Percentiles rank a stretch among this genome's conserved stretches.
Evolutionary conservation across 2,113 vertebrate genomes (phyloP).

Genomic region (Caranx ignobilis): DNA sequence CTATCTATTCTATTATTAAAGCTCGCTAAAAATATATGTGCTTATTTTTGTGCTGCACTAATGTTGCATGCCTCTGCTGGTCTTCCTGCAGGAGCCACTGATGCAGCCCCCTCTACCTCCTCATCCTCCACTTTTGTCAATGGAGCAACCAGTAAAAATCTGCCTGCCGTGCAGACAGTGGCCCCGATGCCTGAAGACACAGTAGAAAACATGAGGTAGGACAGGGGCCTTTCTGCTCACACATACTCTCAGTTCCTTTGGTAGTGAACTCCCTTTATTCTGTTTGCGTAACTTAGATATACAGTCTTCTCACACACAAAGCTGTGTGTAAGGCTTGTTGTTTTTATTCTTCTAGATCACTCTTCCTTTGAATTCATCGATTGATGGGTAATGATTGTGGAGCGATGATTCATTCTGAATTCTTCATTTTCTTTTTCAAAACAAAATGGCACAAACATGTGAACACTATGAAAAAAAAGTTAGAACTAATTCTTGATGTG

Average conservation of each 20-base stretch:
- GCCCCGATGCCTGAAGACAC: slow-evolving; percentile 98
- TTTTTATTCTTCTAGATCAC: background rate
- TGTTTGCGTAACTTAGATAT: background rate
- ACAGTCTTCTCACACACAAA: background rate
- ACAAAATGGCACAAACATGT: background rate
- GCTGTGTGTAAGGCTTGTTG: background rate
- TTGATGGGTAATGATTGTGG: background rate
- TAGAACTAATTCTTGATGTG: slow-evolving; percentile 15
- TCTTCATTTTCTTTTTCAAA: background rate
- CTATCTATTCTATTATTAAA: background rate
- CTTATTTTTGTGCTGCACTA: background rate
- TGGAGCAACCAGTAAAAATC: slow-evolving; percentile 97
- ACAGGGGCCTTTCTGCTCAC: background rate
- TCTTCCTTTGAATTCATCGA: background rate
- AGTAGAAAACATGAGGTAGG: slow-evolving; percentile 95
- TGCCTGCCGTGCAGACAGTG: slow-evolving; percentile 96
- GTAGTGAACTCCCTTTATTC: background rate
- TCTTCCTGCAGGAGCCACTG: slow-evolving; percentile 89
- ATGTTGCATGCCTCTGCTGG: slow-evolving; percentile 7
- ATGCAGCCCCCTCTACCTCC: slow-evolving; percentile 87
- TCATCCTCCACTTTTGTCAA: slow-evolving; percentile 97
- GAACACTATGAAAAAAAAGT: background rate
- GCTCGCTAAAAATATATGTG: background rate
- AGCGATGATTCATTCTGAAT: background rate
- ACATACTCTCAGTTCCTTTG: background rate